These are phyloP conservation scores for Ctenomys sociabilis DNA, from an alignment of 2,113 vertebrate genomes.

Conservation along the genomic window DNA sequence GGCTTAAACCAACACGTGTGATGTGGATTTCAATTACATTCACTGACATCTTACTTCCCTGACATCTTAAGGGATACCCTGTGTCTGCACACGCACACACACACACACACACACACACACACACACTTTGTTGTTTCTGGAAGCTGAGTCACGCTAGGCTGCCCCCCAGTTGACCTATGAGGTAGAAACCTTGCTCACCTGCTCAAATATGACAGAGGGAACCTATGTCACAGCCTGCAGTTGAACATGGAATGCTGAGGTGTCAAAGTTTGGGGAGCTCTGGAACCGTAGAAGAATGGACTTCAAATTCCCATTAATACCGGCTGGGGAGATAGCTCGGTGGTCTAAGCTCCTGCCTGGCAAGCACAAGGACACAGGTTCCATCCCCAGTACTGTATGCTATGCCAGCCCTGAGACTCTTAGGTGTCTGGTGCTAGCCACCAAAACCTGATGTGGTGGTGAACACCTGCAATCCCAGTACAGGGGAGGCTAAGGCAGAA, in stretches of 20 bases:
- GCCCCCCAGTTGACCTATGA: not conserved
- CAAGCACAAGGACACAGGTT: too few relatives aligned
- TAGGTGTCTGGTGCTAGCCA: too few relatives aligned
- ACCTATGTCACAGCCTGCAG: not conserved
- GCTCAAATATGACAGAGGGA: not conserved
- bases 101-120: too few relatives aligned
- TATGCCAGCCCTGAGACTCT: too few relatives aligned
- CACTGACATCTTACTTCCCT: not conserved
- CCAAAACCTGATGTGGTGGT: too few relatives aligned
- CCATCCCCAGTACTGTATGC: too few relatives aligned
- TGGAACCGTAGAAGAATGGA: not conserved
- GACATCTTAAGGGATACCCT: not conserved
- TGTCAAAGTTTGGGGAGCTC: not conserved
- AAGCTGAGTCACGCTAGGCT: not conserved
- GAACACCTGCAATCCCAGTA: too few relatives aligned
- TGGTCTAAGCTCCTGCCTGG: not conserved
- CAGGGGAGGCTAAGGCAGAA: too few relatives aligned
- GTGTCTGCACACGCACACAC: not conserved
- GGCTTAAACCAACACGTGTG: slow-evolving; percentile 26
- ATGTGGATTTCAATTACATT: slow-evolving; percentile 14
- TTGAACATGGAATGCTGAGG: not conserved
- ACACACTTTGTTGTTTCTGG: not conserved
- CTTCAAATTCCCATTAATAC: not conserved
- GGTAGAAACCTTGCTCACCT: not conserved
- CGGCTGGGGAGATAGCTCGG: not conserved